Evolutionary conservation across 2,888 invertebrate genomes (phyloP).

Genomic region (Amorpha juglandis): DNA sequence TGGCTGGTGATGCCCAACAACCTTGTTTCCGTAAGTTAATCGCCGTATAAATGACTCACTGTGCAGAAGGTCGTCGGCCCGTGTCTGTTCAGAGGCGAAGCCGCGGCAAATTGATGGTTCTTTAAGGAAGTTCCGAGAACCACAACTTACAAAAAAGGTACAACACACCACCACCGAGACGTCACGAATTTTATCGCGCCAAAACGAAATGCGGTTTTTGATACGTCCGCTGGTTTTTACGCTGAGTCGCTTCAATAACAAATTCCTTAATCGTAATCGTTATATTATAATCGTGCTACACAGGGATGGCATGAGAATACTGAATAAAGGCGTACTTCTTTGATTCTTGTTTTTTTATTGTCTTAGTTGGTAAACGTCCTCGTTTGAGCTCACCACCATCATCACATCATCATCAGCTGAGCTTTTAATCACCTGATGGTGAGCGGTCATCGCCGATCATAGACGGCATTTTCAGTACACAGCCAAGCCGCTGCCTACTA

Average conservation of each 20-base stretch:
- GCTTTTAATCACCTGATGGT: too few relatives aligned
- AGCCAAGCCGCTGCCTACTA: too few relatives aligned
- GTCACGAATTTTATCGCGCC: conserved; percentile 51
- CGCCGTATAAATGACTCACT: conserved; percentile 55
- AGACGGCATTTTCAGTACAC: too few relatives aligned
- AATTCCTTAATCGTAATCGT: neutral
- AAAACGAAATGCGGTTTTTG: conserved; percentile 41
- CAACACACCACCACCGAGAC: conserved; percentile 44
- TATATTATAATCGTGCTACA: neutral
- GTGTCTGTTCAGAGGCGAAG: conserved; percentile 48
- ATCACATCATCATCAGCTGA: too few relatives aligned
- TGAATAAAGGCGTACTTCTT: too few relatives aligned
- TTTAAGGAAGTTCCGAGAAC: conserved; percentile 62
- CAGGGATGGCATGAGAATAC: too few relatives aligned
- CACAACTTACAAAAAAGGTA: conserved; percentile 51
- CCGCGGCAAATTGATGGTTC: conserved; percentile 58
- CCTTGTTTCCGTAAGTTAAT: conserved; percentile 54
- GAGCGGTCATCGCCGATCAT: too few relatives aligned
- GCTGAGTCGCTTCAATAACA: conserved; percentile 6
- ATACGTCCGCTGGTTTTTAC: conserved; percentile 32
- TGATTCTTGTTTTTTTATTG: too few relatives aligned
- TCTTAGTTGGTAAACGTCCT: too few relatives aligned
- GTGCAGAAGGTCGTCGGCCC: conserved; percentile 60
- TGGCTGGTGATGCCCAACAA: conserved; percentile 25
- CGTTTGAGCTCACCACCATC: too few relatives aligned